Evolutionary conservation across 2,797 vertebrate genomes (phyloP), one percentile per base, ranked within the genome.

Genomic region (Neosilurus mollespiculum): DNA sequence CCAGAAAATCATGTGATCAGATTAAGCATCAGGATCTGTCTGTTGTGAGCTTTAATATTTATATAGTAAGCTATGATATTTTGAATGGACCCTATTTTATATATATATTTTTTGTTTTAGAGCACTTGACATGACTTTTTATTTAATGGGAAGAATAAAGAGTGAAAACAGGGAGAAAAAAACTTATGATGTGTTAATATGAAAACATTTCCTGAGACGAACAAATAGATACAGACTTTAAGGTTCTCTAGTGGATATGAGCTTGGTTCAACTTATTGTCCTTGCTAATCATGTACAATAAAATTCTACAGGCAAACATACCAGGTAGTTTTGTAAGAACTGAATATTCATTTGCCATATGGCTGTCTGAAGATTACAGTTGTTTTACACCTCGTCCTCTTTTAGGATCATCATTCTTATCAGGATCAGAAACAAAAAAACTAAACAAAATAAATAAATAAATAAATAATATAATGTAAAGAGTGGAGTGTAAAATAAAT

Each of bases 41-140:
- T 85, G 86, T 80, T 87, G 81, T 86, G 71, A 84, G 72, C 84
- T 58, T 9, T 8, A 66, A 90, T 93, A 93, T n/a, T n/a, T n/a
- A n/a, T n/a, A 94, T 89, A 93, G 94, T 91, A 91, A 90, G 92
- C 89, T 92, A 90, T 91, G 91, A 90, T 91, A 90, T 92, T 92
- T 82, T 89, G 90, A 90, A 64, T 88, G 75, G 76, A 80, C 90
- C 92, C 89, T 53, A 81, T 91, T 91, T 85, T 53, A 18, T 81
- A 78, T 84, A 80, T 71, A 51, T 81, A 37, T 71, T 24, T 62
- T 12, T 64, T 5, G n/a, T 11, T 30, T 34, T 30, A 85, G 82
- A 24, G 69, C 67, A 78, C 66, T 69, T 65, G 59, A 85, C 78
- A 82, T 80, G 79, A 67, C 51, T 30, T 58, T 75, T 65, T 80